These are phyloP conservation scores for Galendromus occidentalis DNA, from an alignment of 1,140 invertebrate genomes.

Conservation along the genomic window DNA sequence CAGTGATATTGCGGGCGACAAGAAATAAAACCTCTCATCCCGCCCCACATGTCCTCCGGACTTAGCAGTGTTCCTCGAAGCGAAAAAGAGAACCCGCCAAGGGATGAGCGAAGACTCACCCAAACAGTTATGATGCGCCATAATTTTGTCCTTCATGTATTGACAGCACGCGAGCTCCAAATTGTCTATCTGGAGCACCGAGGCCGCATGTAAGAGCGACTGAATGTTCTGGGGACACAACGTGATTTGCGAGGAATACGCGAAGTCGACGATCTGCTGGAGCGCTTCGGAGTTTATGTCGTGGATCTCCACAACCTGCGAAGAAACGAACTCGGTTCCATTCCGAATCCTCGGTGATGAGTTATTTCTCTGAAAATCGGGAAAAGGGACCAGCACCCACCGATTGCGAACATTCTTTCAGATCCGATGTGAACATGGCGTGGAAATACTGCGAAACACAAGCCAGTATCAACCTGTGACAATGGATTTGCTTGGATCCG, in stretches of 20 bases:
- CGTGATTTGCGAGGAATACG: neutral
- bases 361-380: too few relatives aligned
- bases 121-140: neutral
- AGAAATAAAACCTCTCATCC: too few relatives aligned
- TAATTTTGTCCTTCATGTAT: slow-evolving; percentile 7
- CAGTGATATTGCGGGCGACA: too few relatives aligned
- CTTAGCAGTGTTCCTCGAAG: too few relatives aligned
- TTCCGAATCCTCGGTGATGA: too few relatives aligned
- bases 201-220: neutral
- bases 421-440: slow-evolving; percentile 1
- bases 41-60: too few relatives aligned
- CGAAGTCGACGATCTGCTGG: neutral
- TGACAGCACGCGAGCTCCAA: slow-evolving; percentile 5
- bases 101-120: neutral
- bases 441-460: neutral
- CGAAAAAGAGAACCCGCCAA: too few relatives aligned
- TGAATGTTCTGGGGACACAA: neutral
- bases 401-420: neutral
- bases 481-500: neutral
- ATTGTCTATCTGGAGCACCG: slow-evolving; percentile 4
- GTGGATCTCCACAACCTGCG: slow-evolving; percentile 3
- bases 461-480: neutral
- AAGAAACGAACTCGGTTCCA: neutral
- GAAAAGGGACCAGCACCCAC: neutral
- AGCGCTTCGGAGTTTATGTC: neutral